Base-by-base conservation (phyloP, 2,113 vertebrate species). In the Protobothrops mucrosquamatus region DNA sequence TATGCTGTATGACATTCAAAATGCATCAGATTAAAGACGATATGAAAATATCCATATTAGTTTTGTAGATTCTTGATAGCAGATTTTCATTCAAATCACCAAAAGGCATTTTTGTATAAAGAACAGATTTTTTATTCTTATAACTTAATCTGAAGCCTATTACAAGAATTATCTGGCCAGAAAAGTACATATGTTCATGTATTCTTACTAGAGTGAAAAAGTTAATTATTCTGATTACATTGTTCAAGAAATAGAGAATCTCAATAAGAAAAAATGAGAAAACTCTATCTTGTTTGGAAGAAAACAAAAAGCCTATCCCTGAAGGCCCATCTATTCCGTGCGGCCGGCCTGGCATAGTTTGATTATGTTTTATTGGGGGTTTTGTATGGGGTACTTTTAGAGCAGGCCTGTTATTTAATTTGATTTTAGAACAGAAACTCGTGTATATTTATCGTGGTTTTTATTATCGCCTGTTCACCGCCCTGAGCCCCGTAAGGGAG, bases 51-150 rank as follows among this genome's bases (percentile, higher is more conserved):
- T 93, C 15, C 1, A 22, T 89, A 43, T 69, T 87, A 92, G 59
- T 86, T 86, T 3, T 94, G 81, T 93, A 96, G 89, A 94, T 52
- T 92, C 26, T 48, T 94, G 57, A 91, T 94, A 96, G 88, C 26
- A 88, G 4, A 88, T 69, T 93, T 95, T 26, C 6, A 93, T 81
- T 89, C 59, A 93, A 93, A 90, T 89, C n/a, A 34, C 2, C 1
- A 4, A 39, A 26, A 43, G 22, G 0, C 64, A 55, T 74, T 92
- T 94, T 94, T 89, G 26, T 48, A 93, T 56, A 92, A 3, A 39
- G 34, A 39, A 81, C 95, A 61, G n/a, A 93, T 81, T 81, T 81
- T 43, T 43, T 90, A 39, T 46, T 57, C 34, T 81, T 0, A 0
- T 54, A 85, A 85, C 20, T 89, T 91, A 74, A 0, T 61, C 56